Evolutionary conservation across 2,797 vertebrate genomes (phyloP).

Genomic region (Cirrhinus mrigala): DNA sequence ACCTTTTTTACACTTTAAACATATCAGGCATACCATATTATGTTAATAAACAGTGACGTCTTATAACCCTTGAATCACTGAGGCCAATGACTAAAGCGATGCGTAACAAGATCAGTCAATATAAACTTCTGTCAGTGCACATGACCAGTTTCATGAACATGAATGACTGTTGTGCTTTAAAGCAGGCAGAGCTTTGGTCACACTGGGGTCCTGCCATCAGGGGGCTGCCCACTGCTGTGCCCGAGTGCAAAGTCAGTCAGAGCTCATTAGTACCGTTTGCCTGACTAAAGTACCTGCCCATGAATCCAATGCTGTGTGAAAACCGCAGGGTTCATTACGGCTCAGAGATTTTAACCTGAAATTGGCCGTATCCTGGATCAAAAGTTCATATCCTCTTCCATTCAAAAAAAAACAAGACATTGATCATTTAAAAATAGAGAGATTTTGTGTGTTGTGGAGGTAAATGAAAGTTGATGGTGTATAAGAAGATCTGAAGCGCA

Average conservation of each 20-base stretch:
- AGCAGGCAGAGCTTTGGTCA: conserved; percentile 52
- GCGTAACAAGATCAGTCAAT: conserved; percentile 76
- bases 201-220: conserved; percentile 50
- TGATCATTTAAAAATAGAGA: background rate
- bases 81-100: conserved; percentile 36
- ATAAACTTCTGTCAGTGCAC: conserved; percentile 64
- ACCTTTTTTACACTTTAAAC: background rate
- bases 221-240: conserved; percentile 64
- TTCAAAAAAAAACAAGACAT: background rate
- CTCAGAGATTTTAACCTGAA: conserved; percentile 68
- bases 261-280: conserved; percentile 68
- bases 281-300: conserved; percentile 64
- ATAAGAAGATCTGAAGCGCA: background rate
- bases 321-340: conserved; percentile 65
- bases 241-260: conserved; percentile 67
- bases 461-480: background rate
- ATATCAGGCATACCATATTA: background rate
- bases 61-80: conserved; percentile 71
- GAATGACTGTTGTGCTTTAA: conserved; percentile 37
- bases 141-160: conserved; percentile 47
- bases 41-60: conserved; percentile 41
- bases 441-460: background rate
- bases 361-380: conserved; percentile 74
- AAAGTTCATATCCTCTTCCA: conserved; percentile 30
- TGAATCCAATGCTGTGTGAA: conserved; percentile 14